Conservation (phyloP, 2,113 vertebrate species). For the Urocitellus parryii region DNA sequence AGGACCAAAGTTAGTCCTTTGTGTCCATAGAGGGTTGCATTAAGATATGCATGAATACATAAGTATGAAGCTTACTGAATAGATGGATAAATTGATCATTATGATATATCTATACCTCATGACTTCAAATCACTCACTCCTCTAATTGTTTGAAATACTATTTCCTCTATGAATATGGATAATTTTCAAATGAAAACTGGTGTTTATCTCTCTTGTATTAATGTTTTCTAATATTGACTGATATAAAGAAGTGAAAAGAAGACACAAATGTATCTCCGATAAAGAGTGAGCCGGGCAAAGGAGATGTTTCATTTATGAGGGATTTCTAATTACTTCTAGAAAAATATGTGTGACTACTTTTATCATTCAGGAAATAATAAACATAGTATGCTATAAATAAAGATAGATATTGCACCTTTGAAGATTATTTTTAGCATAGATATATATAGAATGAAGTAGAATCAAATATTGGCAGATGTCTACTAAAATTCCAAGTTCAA, state of each 20-base stretch:
- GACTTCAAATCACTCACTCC: neutral
- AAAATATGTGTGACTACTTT: neutral
- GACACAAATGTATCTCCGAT: constrained; percentile 5
- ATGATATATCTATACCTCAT: neutral
- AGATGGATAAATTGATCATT: neutral
- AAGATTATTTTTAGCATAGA: neutral
- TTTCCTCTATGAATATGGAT: constrained; percentile 35
- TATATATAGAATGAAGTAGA: neutral
- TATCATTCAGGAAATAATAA: neutral
- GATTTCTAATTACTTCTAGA: neutral
- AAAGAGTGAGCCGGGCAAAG: neutral
- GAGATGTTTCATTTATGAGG: neutral
- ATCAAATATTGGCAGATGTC: neutral
- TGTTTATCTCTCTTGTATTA: constrained; percentile 52
- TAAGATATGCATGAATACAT: neutral
- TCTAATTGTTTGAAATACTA: constrained; percentile 63
- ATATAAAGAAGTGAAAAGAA: constrained; percentile 65
- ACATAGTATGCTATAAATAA: neutral
- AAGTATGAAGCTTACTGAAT: neutral
- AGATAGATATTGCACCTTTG: neutral
- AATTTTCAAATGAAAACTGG: constrained; percentile 70
- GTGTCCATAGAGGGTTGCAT: neutral
- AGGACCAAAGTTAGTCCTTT: neutral
- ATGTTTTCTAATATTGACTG: constrained; percentile 60
- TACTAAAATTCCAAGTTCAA: neutral